Evolutionary conservation across 2,797 vertebrate species (phyloP), one percentile per base, ranked within the genome.

Genomic region (Tragelaphus oryx): DNA sequence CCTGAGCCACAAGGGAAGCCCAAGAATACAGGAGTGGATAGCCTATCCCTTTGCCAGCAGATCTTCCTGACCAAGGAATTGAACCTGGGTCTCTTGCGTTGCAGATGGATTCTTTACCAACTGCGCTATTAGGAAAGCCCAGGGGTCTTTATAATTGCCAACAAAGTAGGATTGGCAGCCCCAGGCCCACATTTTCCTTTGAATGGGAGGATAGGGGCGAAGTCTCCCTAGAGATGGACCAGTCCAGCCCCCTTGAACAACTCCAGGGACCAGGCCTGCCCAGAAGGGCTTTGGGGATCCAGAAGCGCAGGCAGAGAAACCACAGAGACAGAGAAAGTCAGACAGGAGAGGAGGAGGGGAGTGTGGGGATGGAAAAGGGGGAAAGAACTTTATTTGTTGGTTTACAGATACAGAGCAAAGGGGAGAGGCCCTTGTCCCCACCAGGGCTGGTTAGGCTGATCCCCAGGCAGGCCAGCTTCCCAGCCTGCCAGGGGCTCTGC

Each of bases 341-440:
- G 91, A 92, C 95, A 55, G 91, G 89, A 88, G 41, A n/a, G 41
- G 59, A 84, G n/a, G 8, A 30, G 74, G 87, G 88, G 80, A 41
- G 14, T 0, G 0, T 1, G 50, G 65, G 85, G 17, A 12, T 13
- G 48, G 87, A 22, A 37, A 28, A 48, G 48, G 86, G 76, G 20
- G 46, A 89, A 41, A 97, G 81, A 94, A 87, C 87, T 98, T 98
- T 98, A 97, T 98, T 98, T 78, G 79, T 16, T 10, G 62, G 52
- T 54, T 94, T 55, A 90, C 16, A 93, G 96, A 89, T 76, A 96
- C 89, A 93, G 89, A 94, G 81, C 55, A 91, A 93, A 62, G 68
- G 50, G 85, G 79, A 81, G 76, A 87, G 52, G 48, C 68, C 62
- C 86, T 12, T 20, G 62, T 44, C 33, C 78, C 87, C 24, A 44